A percentile compares a stretch with the other conserved stretches of the same genome.
Conservation (phyloP, 2,888 invertebrate species). For the Eucera pruinosa region DNA sequence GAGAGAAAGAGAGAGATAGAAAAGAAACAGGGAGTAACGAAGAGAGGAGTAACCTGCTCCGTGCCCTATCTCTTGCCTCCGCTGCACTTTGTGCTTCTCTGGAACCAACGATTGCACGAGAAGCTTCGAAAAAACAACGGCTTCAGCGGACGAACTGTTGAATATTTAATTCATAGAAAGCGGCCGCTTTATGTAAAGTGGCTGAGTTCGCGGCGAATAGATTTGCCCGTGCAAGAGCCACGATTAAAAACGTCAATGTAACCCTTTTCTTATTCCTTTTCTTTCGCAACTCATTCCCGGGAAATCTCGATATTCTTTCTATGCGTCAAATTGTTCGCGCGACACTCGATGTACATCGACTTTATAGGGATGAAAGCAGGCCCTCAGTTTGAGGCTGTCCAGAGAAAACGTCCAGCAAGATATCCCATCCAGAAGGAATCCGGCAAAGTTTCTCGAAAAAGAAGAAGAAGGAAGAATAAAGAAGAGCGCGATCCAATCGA, state of each 20-base stretch:
- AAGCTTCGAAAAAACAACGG: constrained; percentile 39
- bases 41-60: background rate
- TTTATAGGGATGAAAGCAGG: too few relatives aligned
- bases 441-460: constrained; percentile 21
- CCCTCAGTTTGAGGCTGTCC: too few relatives aligned
- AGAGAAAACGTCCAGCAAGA: constrained; percentile 7
- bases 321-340: background rate
- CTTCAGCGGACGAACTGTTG: constrained; percentile 48
- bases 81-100: constrained; percentile 32
- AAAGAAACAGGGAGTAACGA: background rate
- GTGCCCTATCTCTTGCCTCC: constrained; percentile 35
- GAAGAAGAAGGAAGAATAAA: background rate
- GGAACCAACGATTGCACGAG: constrained; percentile 35
- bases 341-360: background rate
- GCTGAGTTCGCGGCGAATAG: constrained; percentile 1
- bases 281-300: background rate
- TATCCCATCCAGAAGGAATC: constrained; percentile 37
- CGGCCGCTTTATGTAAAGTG: constrained; percentile 1
- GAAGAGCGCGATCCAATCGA: constrained; percentile 50
- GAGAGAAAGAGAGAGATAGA: background rate
- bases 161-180: constrained; percentile 50
- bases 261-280: too few relatives aligned
- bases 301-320: background rate
- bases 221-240: constrained; percentile 1
- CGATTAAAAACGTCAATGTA: constrained; percentile 4